Conservation (phyloP, 1,140 invertebrate genomes). For the Bursaphelenchus mucronatus region DNA sequence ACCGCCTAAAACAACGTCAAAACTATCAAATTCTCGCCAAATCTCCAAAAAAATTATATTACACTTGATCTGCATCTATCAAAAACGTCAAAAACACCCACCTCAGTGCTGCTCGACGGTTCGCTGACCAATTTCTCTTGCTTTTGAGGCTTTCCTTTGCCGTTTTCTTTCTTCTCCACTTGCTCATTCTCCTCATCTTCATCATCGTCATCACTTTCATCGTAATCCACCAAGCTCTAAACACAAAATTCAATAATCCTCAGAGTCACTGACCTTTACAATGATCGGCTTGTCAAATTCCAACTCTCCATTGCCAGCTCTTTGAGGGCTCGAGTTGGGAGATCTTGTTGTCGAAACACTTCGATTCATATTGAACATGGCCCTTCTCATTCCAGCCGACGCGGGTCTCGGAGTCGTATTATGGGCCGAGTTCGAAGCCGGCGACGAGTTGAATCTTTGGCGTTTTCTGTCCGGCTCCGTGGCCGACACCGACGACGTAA, state of each 20-base stretch:
- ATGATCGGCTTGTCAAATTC: constrained; percentile 17
- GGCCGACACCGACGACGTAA: constrained; percentile 27
- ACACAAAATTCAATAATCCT: constrained; percentile 1
- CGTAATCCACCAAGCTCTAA: constrained; percentile 31
- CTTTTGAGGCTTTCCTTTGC: not conserved
- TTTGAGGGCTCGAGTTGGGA: not conserved
- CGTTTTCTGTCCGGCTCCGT: too few species aligned
- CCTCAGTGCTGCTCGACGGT: not conserved
- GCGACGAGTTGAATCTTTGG: too few species aligned
- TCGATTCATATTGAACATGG: constrained; percentile 8
- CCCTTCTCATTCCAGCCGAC: constrained; percentile 1
- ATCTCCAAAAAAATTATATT: not conserved
- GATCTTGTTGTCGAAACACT: not conserved
- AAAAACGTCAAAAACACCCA: not conserved
- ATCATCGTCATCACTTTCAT: constrained; percentile 46
- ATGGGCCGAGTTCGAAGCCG: too few species aligned
- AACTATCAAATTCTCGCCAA: not conserved
- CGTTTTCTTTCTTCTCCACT: constrained; percentile 15
- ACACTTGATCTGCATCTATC: not conserved
- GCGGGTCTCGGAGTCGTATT: too few species aligned
- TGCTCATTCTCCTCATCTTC: constrained; percentile 32
- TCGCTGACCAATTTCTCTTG: not conserved
- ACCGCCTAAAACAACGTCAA: not conserved
- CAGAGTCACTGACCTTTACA: constrained; percentile 4
- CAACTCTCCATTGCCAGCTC: not conserved